Conservation (phyloP, 2,888 invertebrate genomes). For the Plebejus anna region DNA sequence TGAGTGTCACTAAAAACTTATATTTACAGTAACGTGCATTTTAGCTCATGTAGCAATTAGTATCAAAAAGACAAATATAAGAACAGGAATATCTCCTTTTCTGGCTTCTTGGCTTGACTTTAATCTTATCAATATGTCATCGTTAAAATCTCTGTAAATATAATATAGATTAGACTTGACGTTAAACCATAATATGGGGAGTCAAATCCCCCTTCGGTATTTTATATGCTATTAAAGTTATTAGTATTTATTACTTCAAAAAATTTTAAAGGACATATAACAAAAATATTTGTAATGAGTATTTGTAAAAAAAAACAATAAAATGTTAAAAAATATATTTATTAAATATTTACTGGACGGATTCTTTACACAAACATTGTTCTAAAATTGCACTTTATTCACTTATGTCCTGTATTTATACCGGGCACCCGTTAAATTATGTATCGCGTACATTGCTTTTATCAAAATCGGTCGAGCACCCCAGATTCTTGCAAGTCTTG, state of each 20-base stretch:
- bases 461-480: conserved; percentile 47
- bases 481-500: conserved; percentile 30
- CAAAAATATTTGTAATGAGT: background rate
- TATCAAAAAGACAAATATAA: background rate
- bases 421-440: conserved; percentile 55
- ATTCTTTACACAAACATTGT: background rate
- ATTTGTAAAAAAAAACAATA: background rate
- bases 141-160: conserved; percentile 8
- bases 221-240: no score
- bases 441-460: conserved; percentile 58
- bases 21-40: background rate
- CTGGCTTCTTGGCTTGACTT: background rate
- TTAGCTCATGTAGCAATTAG: background rate
- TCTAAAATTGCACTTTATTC: conserved; percentile 2
- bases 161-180: background rate
- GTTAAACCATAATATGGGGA: background rate
- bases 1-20: background rate
- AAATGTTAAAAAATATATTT: conserved; percentile 16
- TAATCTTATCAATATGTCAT: background rate
- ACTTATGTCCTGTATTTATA: conserved; percentile 32
- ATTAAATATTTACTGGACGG: conserved; percentile 13
- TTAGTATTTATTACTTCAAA: background rate
- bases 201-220: background rate
- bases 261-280: background rate
- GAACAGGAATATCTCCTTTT: background rate